These are phyloP conservation scores for Plagiodera versicolora DNA, from an alignment of 2,888 invertebrate species.

Conservation along the genomic window DNA sequence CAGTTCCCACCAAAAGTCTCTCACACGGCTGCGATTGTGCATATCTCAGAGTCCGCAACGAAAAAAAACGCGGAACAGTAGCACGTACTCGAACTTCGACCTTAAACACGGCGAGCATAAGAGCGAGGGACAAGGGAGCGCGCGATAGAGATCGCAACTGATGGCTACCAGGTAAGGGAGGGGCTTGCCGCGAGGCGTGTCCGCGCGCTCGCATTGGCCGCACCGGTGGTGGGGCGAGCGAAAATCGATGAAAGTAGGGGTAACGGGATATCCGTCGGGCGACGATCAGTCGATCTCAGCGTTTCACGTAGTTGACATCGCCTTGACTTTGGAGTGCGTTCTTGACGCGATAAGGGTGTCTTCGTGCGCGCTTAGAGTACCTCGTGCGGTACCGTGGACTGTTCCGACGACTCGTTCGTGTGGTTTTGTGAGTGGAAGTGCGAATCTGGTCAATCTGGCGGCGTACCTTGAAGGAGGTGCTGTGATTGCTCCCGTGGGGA, in stretches of 20 bases:
- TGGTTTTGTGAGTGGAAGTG: constrained; percentile 33
- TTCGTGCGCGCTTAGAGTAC: neutral
- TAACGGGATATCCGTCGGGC: constrained; percentile 38
- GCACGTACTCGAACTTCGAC: constrained; percentile 38
- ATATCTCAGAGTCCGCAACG: constrained; percentile 34
- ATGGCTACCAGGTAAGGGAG: constrained; percentile 55
- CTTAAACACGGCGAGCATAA: constrained; percentile 36
- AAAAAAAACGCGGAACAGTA: constrained; percentile 38
- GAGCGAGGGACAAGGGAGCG: constrained; percentile 35
- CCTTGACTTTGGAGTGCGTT: constrained; percentile 14
- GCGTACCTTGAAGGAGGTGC: constrained; percentile 56
- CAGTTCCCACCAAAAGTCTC: constrained; percentile 16
- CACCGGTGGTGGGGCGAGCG: constrained; percentile 35
- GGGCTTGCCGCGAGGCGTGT: constrained; percentile 43
- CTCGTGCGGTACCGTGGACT: neutral
- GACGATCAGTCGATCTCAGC: constrained; percentile 41
- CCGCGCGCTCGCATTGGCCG: constrained; percentile 41
- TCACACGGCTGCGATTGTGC: constrained; percentile 28
- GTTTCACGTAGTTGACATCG: constrained; percentile 35
- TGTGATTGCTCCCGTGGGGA: constrained; percentile 59
- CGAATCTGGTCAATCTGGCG: constrained; percentile 52
- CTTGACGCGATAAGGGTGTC: neutral
- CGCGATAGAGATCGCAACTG: constrained; percentile 54
- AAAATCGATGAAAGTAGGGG: constrained; percentile 51
- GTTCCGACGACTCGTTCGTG: constrained; percentile 13